Percentiles rank a stretch among this genome's conserved stretches.
Evolutionary conservation across 1,140 invertebrate genomes (phyloP).

Genomic region (Andrena cerasifolii): DNA sequence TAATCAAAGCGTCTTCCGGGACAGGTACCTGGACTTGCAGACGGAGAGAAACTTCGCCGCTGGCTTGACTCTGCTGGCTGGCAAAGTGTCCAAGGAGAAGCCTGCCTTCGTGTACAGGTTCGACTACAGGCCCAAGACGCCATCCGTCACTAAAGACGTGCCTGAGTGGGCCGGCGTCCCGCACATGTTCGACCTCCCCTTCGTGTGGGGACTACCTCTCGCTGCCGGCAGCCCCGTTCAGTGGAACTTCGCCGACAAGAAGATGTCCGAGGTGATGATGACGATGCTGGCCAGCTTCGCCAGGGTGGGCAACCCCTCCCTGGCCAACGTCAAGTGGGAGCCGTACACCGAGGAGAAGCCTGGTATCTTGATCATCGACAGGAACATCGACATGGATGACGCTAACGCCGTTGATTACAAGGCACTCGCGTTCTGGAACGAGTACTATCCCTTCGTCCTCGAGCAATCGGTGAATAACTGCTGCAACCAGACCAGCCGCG

Average conservation of each 20-base stretch:
- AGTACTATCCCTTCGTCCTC: conserved; percentile 89
- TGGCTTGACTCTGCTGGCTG: conserved; percentile 86
- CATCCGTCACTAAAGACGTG: conserved; percentile 84
- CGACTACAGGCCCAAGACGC: conserved; percentile 88
- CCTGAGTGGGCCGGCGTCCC: conserved; percentile 89
- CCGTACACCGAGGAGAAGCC: conserved; percentile 85
- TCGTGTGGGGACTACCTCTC: conserved; percentile 90
- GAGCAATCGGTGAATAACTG: conserved; percentile 86
- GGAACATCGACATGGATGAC: conserved; percentile 88
- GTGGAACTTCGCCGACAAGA: conserved; percentile 90
- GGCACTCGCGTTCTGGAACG: conserved; percentile 90
- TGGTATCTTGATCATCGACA: conserved; percentile 87
- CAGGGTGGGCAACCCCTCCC: conserved; percentile 87
- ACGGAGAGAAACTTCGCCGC: conserved; percentile 89
- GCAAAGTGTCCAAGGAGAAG: conserved; percentile 84
- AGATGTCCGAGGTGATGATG: conserved; percentile 89
- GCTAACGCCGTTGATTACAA: conserved; percentile 86
- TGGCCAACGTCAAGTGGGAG: conserved; percentile 87
- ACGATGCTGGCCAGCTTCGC: conserved; percentile 89
- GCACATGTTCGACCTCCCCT: conserved; percentile 90
- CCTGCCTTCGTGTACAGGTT: conserved; percentile 88
- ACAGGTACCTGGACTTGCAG: conserved; percentile 86
- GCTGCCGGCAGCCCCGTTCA: conserved; percentile 79
- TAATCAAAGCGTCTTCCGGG: conserved; percentile 83
- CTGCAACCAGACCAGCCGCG: conserved; percentile 83